phyloP scores from a whole-genome alignment of 2,888 invertebrate species.

The Andricus quercusramuli region DNA sequence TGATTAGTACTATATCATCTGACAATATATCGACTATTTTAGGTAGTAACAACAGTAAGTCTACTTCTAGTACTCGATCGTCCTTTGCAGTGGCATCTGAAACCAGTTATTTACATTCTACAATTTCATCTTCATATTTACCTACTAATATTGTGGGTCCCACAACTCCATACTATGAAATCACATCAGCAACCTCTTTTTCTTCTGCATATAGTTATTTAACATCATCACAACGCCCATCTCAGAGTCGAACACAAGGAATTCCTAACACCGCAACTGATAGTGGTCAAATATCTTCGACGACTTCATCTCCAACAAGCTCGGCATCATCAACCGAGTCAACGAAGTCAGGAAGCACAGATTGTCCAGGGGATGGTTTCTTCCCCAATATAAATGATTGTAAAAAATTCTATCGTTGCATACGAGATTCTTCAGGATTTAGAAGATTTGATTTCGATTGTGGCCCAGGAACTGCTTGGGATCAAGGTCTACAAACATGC shows the following conservation, averaged over 20 bases:
- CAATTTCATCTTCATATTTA: not conserved
- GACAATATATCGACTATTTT: not conserved
- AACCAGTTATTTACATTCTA: not conserved
- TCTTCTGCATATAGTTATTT: not conserved
- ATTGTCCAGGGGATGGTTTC: slow-evolving; percentile 85
- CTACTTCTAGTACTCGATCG: not conserved
- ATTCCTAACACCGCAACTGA: not conserved
- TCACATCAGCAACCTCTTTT: not conserved
- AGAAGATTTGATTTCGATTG: slow-evolving; percentile 86
- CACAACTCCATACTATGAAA: not conserved
- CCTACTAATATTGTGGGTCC: not conserved
- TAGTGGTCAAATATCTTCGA: slow-evolving; percentile 1
- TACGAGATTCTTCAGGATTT: slow-evolving; percentile 81
- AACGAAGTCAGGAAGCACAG: slow-evolving; percentile 25
- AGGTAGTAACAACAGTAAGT: not conserved
- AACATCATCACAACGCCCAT: not conserved
- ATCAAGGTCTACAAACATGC: slow-evolving; percentile 84
- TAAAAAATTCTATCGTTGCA: slow-evolving; percentile 89
- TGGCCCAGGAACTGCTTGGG: slow-evolving; percentile 89
- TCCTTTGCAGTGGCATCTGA: not conserved
- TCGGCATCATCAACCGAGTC: slow-evolving; percentile 36
- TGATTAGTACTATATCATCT: not conserved
- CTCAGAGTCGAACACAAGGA: not conserved
- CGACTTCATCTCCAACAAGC: slow-evolving; percentile 33
- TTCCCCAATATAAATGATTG: slow-evolving; percentile 86